Percentiles rank a stretch among this genome's conserved stretches.
phyloP scores from a whole-genome alignment of 2,797 vertebrate genomes.

The Sebastes wilsoni region DNA sequence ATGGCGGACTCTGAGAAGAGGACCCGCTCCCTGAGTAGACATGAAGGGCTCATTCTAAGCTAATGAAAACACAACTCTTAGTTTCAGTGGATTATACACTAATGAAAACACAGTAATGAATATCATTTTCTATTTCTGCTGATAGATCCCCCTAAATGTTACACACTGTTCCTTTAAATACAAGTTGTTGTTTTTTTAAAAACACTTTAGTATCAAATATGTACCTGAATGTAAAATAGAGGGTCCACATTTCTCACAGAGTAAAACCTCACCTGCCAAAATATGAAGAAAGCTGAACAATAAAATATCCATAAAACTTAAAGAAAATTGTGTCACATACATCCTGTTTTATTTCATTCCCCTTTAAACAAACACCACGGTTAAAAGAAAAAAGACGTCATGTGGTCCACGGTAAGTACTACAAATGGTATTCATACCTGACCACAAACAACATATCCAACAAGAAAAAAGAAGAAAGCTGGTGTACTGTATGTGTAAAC shows the following conservation, averaged over 20 bases:
- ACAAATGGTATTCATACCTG: slow-evolving; percentile 20
- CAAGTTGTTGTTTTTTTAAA: too few relatives aligned
- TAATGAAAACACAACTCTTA: too few relatives aligned
- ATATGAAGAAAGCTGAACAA: not conserved
- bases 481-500: slow-evolving; percentile 57
- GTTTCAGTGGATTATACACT: too few relatives aligned
- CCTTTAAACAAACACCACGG: slow-evolving; percentile 59
- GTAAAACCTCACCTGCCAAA: not conserved
- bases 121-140: too few relatives aligned
- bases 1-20: too few relatives aligned
- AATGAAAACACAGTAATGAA: too few relatives aligned
- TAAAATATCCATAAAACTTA: not conserved
- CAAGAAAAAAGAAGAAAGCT: slow-evolving; percentile 49
- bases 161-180: too few relatives aligned
- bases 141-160: too few relatives aligned
- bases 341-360: slow-evolving; percentile 63
- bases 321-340: slow-evolving; percentile 20
- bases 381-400: slow-evolving; percentile 14
- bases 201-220: not conserved
- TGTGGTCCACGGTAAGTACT: slow-evolving; percentile 27
- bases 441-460: slow-evolving; percentile 27
- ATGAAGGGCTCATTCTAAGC: too few relatives aligned
- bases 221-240: not conserved
- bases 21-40: rapidly evolving
- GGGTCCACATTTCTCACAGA: not conserved